A percentile compares a stretch with the other conserved stretches of the same genome.
phyloP scores from a whole-genome alignment of 2,888 invertebrate genomes.

The Limnephilus auricula region DNA sequence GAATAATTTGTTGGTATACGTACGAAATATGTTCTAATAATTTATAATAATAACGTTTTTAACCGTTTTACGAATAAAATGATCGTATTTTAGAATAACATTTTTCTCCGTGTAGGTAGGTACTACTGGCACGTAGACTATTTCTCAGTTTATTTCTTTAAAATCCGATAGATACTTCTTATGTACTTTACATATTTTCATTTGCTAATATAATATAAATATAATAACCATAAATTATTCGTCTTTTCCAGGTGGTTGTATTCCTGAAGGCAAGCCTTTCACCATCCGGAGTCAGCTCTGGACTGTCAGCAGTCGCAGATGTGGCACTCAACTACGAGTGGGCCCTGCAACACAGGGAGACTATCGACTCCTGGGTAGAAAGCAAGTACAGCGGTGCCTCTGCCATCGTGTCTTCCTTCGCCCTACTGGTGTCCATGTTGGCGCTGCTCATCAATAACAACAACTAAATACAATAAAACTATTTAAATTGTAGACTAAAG shows the following conservation, averaged over 20 bases:
- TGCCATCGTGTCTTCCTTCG: neutral
- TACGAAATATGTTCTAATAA: too few species aligned
- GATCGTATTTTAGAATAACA: too few species aligned
- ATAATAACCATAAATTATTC: neutral
- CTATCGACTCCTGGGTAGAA: constrained; percentile 24
- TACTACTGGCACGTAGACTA: too few species aligned
- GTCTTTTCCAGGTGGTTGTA: neutral
- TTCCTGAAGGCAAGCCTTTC: neutral
- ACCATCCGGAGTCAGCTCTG: neutral
- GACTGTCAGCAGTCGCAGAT: constrained; percentile 14
- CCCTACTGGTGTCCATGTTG: constrained; percentile 68
- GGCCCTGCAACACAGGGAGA: neutral
- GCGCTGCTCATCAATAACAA: neutral
- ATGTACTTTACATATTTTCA: too few species aligned
- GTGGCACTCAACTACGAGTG: neutral
- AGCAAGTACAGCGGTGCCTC: constrained; percentile 15
- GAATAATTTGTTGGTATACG: too few species aligned
- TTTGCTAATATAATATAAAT: neutral
- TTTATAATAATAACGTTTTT: too few species aligned
- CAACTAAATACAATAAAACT: neutral
- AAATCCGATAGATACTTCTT: too few species aligned
- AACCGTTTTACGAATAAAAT: too few species aligned
- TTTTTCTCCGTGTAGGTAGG: too few species aligned
- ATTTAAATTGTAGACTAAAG: neutral
- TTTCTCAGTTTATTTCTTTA: too few species aligned